Evolutionary conservation across 1,140 invertebrate genomes (phyloP).

Genomic region (Drosophila orosa): DNA sequence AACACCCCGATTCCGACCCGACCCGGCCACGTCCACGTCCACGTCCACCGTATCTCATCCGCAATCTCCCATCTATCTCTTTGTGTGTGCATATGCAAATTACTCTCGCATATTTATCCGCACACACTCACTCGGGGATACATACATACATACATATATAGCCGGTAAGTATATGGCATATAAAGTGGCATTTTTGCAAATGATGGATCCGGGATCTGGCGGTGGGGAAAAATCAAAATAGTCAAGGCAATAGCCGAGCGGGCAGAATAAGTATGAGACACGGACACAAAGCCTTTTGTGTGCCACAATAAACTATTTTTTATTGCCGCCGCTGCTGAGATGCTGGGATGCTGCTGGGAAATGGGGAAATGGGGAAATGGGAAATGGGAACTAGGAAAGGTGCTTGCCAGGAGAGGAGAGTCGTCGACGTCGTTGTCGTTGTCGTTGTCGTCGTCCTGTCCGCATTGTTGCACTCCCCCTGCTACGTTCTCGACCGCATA

Average conservation of each 20-base stretch:
- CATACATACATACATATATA: not conserved
- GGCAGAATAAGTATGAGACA: constrained; percentile 30
- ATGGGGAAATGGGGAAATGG: not conserved
- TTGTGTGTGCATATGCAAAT: constrained; percentile 40
- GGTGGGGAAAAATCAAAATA: constrained; percentile 41
- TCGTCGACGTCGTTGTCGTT: not conserved
- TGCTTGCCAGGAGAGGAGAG: constrained; percentile 14
- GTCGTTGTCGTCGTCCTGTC: constrained; percentile 16
- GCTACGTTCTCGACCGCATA: constrained; percentile 73
- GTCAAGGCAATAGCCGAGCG: constrained; percentile 21
- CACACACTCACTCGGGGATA: constrained; percentile 8
- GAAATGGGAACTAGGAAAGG: constrained; percentile 6
- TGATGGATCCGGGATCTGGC: constrained; percentile 43
- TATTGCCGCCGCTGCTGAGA: constrained; percentile 48
- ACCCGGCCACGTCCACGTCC: not conserved
- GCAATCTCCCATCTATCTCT: constrained; percentile 18
- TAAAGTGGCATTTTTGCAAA: constrained; percentile 56
- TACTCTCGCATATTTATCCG: constrained; percentile 47
- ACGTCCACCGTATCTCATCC: constrained; percentile 10
- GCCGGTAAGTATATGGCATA: constrained; percentile 33
- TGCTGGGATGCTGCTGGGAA: constrained; percentile 1
- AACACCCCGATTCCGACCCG: not conserved
- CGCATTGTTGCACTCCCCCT: constrained; percentile 23
- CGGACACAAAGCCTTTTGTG: constrained; percentile 55
- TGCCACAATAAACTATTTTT: constrained; percentile 67